phyloP scores from a whole-genome alignment of 2,888 invertebrate species.

The Cephus nigrinus region DNA sequence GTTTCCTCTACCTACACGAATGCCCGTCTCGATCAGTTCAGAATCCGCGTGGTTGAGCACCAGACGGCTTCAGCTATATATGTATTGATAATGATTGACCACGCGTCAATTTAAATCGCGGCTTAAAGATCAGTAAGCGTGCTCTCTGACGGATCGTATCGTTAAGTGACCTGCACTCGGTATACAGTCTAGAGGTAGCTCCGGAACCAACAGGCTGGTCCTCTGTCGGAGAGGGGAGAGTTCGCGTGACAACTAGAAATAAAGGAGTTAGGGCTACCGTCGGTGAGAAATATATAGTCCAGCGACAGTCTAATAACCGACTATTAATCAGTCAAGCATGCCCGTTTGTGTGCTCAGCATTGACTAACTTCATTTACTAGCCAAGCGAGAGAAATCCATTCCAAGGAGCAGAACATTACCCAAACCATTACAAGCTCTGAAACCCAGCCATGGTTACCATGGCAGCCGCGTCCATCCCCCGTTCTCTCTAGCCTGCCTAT shows the following conservation, averaged over 20 bases:
- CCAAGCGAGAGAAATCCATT: conserved; percentile 56
- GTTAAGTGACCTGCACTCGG: neutral
- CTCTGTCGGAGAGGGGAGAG: neutral
- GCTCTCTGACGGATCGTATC: neutral
- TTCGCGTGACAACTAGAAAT: neutral
- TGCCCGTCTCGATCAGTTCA: no score
- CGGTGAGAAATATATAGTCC: neutral
- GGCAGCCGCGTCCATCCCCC: conserved; percentile 59
- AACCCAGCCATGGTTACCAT: conserved; percentile 61
- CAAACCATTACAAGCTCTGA: conserved; percentile 52
- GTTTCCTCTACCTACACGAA: neutral
- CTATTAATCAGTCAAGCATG: conserved; percentile 25
- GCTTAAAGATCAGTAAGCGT: neutral
- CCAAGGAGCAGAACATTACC: conserved; percentile 56
- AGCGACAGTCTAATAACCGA: conserved; percentile 24
- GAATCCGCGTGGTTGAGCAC: no score
- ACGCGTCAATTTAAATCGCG: neutral
- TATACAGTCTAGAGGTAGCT: neutral
- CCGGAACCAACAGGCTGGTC: neutral
- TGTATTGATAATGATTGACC: neutral
- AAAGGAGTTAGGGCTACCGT: neutral
- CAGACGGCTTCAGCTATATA: neutral
- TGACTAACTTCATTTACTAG: conserved; percentile 54
- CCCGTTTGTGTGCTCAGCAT: conserved; percentile 41
- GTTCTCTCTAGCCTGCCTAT: conserved; percentile 20